phyloP scores from a whole-genome alignment of 2,888 invertebrate species.

The Scrobipalpa costella region DNA sequence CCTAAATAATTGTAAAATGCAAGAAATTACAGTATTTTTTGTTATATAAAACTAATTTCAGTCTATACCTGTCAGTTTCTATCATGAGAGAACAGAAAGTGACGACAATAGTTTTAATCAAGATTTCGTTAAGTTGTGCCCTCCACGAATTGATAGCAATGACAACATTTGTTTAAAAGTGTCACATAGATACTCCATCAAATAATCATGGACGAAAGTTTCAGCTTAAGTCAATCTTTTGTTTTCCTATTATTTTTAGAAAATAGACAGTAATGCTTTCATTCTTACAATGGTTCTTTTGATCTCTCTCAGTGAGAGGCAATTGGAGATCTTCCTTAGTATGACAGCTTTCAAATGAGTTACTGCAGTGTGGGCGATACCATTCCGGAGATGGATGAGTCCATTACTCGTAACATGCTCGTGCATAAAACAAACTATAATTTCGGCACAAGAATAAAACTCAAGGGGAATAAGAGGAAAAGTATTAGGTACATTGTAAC shows the following conservation, averaged over 20 bases:
- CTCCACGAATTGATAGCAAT: too few relatives aligned
- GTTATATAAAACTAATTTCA: too few relatives aligned
- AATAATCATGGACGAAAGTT: too few relatives aligned
- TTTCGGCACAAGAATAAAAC: slow-evolving; percentile 13
- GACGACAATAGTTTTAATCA: too few relatives aligned
- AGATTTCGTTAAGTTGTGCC: too few relatives aligned
- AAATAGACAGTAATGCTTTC: not conserved
- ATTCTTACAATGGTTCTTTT: not conserved
- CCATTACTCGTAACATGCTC: slow-evolving; percentile 44
- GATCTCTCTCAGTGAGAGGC: not conserved
- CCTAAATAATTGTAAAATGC: not conserved
- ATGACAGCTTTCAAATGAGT: slow-evolving; percentile 53
- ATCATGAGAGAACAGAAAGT: too few relatives aligned
- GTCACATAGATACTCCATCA: too few relatives aligned
- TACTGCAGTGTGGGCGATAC: slow-evolving; percentile 51
- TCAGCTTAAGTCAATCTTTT: not conserved
- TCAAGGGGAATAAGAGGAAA: slow-evolving; percentile 24
- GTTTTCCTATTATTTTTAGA: not conserved
- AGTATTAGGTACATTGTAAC: not conserved
- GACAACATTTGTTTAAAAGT: too few relatives aligned
- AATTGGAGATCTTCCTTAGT: not conserved
- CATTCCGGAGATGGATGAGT: slow-evolving; percentile 49
- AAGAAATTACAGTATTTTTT: not conserved
- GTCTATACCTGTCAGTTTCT: too few relatives aligned
- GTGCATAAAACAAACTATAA: slow-evolving; percentile 35